Base-by-base conservation (phyloP, 2,797 vertebrate genomes). In the Pseudomugil gertrudae region DNA sequence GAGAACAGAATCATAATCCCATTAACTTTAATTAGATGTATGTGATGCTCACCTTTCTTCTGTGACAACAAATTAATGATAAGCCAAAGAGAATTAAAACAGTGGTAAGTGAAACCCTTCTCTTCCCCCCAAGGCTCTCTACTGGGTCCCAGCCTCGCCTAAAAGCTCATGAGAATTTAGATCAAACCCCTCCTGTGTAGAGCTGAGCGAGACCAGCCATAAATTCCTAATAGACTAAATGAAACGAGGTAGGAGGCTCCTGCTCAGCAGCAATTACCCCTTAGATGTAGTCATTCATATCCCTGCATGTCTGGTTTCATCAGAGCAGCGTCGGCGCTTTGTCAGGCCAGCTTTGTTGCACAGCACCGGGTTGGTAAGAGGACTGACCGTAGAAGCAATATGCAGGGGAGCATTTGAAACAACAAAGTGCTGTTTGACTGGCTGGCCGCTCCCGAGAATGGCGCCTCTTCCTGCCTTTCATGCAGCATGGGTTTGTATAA, bases 401-500 rank as follows among this genome's bases (percentile, higher is more conserved):
- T 95, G 92, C 84, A 78, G 87, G 94, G 94, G 93, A 84, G 91
- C 76, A 92, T 94, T 95, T 95, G 95, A 95, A 95, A 98, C 96
- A 98, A 98, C 97, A 99, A 99, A 98, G 97, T 95, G 91, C 71
- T 81, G 89, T 97, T 97, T 97, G 96, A 97, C 96, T 96, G 94
- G 62, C 85, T 84, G 92, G 92, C 92, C 94, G 92, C 95, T 96
- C 95, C 93, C 92, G 60, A 90, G 92, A 95, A 91, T 88, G 91
- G 91, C 92, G 92, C 93, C 93, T 94, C 96, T 98, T 99, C 96
- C 96, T 96, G 96, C 90, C 97, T 99, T 99, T 99, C 96, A 99
- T 97, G 96, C 93, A 77, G 67, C 91, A 79, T 87, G 86, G 94
- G 93, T 94, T 95, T 90, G 90, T 97, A 95, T 98, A 96, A 99